Conservation (phyloP, 2,797 vertebrate genomes). For the Manis pentadactyla region DNA sequence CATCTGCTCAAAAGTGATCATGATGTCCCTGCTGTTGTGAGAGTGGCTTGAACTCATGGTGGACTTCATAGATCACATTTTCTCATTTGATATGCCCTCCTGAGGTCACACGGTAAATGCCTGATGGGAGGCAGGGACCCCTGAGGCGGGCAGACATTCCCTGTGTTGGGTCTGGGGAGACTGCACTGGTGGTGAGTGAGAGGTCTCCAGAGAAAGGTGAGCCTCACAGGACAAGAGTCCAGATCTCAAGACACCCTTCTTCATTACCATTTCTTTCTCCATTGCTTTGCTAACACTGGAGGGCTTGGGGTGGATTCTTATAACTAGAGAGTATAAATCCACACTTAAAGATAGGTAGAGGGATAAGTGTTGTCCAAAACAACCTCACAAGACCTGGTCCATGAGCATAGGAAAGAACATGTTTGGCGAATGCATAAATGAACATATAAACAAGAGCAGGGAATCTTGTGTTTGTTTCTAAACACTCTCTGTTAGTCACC, state of each 20-base stretch:
- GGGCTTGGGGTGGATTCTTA: background rate
- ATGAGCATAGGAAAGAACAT: background rate
- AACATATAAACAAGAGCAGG: background rate
- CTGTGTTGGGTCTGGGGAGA: background rate
- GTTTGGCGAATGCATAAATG: background rate
- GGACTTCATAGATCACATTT: background rate
- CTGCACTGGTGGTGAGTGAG: background rate
- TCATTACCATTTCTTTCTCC: background rate
- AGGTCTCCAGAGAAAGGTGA: background rate
- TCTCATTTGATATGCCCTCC: background rate
- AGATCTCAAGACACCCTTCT: background rate
- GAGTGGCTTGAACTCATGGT: background rate
- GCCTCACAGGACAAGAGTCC: background rate
- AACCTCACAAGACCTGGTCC: background rate
- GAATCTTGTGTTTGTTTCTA: background rate
- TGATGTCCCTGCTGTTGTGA: too few relatives aligned
- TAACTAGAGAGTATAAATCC: background rate
- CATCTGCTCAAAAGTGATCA: background rate
- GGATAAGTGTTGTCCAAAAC: background rate
- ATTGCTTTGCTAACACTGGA: background rate
- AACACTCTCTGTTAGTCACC: background rate
- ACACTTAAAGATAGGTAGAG: background rate
- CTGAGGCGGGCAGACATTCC: background rate
- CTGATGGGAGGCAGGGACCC: background rate
- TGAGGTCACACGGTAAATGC: background rate